Conservation (phyloP, 2,888 invertebrate species). For the Nysson spinosus region DNA sequence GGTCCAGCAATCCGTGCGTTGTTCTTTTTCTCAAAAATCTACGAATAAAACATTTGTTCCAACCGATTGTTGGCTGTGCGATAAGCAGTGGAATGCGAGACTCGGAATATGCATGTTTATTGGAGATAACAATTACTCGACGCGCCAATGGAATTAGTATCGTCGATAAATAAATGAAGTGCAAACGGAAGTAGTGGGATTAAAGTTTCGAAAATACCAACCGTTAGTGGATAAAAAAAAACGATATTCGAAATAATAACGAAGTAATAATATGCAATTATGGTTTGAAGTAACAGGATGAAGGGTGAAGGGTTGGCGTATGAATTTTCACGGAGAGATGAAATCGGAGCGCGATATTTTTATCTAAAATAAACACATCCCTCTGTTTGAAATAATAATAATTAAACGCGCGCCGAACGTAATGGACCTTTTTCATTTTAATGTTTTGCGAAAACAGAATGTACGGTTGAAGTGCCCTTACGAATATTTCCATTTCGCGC, state of each 20-base stretch:
- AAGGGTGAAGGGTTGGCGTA: conserved; percentile 32
- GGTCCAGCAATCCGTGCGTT: too few relatives aligned
- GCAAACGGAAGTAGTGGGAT: neutral
- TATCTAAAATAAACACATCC: conserved; percentile 52
- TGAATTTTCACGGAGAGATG: conserved; percentile 27
- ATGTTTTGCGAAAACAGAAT: conserved; percentile 57
- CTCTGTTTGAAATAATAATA: conserved; percentile 55
- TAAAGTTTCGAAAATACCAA: too few relatives aligned
- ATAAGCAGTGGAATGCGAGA: too few relatives aligned
- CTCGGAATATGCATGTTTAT: too few relatives aligned
- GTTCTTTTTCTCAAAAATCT: too few relatives aligned
- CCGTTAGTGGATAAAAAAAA: too few relatives aligned
- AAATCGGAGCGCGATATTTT: conserved; percentile 46
- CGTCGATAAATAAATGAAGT: too few relatives aligned
- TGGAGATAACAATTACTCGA: too few relatives aligned
- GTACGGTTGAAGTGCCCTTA: conserved; percentile 48
- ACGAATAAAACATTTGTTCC: too few relatives aligned
- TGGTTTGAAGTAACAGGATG: conserved; percentile 22
- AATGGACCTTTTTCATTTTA: conserved; percentile 61
- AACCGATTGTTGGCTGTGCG: too few relatives aligned
- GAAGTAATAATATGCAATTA: too few relatives aligned
- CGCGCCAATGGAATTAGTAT: neutral
- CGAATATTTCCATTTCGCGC: conserved; percentile 56
- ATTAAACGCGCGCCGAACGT: conserved; percentile 52
- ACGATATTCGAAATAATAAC: too few relatives aligned